A percentile compares a stretch with the other conserved stretches of the same genome.
These are phyloP conservation scores for Neostethus bicornis DNA, from an alignment of 2,797 vertebrate species.

Conservation along the genomic window DNA sequence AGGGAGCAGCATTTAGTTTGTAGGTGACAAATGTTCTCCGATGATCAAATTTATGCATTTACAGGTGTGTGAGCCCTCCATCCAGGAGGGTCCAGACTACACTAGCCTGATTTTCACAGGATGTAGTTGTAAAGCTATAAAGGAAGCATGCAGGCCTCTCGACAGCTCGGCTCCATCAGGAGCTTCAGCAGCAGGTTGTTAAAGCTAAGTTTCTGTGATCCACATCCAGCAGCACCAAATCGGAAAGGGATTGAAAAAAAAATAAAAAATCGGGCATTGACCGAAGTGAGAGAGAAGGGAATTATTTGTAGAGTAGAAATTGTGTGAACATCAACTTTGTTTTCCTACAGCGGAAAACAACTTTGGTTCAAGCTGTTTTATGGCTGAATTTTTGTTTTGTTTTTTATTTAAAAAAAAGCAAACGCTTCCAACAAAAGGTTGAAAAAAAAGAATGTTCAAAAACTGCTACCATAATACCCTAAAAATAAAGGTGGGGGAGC, in stretches of 20 bases:
- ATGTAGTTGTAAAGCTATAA: slow-evolving; percentile 70
- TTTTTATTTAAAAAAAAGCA: slow-evolving; percentile 54
- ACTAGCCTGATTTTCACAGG: slow-evolving; percentile 61
- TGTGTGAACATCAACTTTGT: slow-evolving; percentile 85
- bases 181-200: slow-evolving; percentile 71
- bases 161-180: slow-evolving; percentile 51
- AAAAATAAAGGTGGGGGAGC: slow-evolving; percentile 51
- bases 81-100: slow-evolving; percentile 40
- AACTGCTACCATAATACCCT: slow-evolving; percentile 39
- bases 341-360: slow-evolving; percentile 92
- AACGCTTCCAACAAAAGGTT: slow-evolving; percentile 75
- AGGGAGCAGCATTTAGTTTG: slow-evolving; percentile 25
- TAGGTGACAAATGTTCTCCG: slow-evolving; percentile 25
- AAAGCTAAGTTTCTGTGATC: slow-evolving; percentile 71
- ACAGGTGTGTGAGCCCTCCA: slow-evolving; percentile 50
- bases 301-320: slow-evolving; percentile 85
- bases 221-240: slow-evolving; percentile 61
- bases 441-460: slow-evolving; percentile 81
- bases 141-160: slow-evolving; percentile 58
- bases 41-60: slow-evolving; percentile 53
- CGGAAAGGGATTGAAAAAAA: slow-evolving; percentile 9
- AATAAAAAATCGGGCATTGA: slow-evolving; percentile 25
- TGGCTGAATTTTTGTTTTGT: slow-evolving; percentile 87
- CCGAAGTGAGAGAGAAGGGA: slow-evolving; percentile 51
- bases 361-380: slow-evolving; percentile 99